Evolutionary conservation across 64 coral and sea anemone species (phyloP).

Genomic region (Anthopleura sola): DNA sequence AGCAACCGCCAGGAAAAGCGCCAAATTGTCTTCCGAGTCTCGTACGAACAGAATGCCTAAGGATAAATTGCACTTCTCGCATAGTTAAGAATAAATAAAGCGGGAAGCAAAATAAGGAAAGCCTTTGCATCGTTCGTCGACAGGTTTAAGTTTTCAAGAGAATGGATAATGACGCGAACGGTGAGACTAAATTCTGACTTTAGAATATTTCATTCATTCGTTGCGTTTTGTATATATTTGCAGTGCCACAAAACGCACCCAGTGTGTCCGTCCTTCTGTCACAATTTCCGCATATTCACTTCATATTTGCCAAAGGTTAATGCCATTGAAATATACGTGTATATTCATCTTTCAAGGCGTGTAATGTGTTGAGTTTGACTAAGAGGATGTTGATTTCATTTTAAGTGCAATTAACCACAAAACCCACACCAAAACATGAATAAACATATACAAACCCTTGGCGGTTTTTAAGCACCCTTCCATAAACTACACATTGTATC

Average conservation of each 20-base stretch:
- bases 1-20: neutral
- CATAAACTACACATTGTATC: neutral
- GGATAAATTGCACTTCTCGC: neutral
- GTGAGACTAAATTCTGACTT: too few species aligned
- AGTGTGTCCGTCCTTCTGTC: too few species aligned
- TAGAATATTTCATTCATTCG: too few species aligned
- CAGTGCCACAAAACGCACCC: too few species aligned
- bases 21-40: neutral
- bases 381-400: neutral
- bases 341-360: too few species aligned
- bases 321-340: too few species aligned
- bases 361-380: neutral
- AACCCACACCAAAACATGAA: neutral
- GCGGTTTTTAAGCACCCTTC: neutral
- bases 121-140: too few species aligned
- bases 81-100: neutral
- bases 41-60: neutral
- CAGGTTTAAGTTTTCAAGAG: too few species aligned
- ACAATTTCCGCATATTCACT: too few species aligned
- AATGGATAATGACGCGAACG: too few species aligned
- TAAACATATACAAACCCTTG: neutral
- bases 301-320: too few species aligned
- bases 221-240: too few species aligned
- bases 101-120: neutral
- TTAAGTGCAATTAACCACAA: neutral